These are phyloP conservation scores for Neolamprologus toae DNA, from an alignment of 2,113 vertebrate species.

Conservation along the genomic window DNA sequence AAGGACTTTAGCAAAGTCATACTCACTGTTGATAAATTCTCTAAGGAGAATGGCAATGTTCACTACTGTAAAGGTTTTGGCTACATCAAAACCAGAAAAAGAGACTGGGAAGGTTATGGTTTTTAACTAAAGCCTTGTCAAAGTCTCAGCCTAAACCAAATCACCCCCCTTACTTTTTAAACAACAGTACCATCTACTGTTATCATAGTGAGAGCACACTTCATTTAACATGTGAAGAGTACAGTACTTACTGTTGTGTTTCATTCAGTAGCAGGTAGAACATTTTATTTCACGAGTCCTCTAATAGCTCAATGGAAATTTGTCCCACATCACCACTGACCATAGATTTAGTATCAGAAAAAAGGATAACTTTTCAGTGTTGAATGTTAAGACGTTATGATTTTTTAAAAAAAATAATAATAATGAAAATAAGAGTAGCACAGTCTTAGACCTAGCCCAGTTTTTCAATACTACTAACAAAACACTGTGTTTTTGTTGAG, in stretches of 20 bases:
- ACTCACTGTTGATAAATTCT: background rate
- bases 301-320: background rate
- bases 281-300: background rate
- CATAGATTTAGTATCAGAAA: background rate
- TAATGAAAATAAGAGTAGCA: background rate
- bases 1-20: background rate
- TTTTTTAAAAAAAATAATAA: background rate
- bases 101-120: background rate
- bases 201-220: background rate
- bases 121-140: background rate
- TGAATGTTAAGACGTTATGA: background rate
- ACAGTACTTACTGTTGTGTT: background rate
- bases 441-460: background rate
- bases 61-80: background rate
- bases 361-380: background rate
- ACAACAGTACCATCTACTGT: slow-evolving; percentile 40
- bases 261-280: background rate
- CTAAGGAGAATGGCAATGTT: background rate
- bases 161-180: background rate
- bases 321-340: background rate
- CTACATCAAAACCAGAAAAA: background rate
- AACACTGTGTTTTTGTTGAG: background rate
- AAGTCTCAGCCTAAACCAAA: background rate
- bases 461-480: background rate
- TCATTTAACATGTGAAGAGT: background rate